Conservation (phyloP, 2,113 vertebrate genomes). For the Tetrax tetrax region DNA sequence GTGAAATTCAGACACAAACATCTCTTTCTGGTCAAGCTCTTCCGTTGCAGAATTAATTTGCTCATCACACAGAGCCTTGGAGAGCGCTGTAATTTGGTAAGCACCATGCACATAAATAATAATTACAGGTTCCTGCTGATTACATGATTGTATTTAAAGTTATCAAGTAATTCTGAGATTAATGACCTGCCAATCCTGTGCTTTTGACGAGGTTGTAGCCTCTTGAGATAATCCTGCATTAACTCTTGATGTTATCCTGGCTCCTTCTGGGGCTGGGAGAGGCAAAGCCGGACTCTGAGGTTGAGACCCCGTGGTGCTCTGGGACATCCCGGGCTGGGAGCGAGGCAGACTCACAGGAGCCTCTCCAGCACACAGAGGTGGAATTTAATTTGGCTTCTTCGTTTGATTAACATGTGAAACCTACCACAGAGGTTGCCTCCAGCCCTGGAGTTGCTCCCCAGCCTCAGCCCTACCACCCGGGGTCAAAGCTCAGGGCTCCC, state of each 20-base stretch:
- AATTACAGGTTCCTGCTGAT: slow-evolving; percentile 40
- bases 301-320: rapidly evolving
- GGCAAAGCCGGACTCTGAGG: neutral
- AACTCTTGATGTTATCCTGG: neutral
- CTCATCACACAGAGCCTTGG: neutral
- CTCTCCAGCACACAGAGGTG: neutral
- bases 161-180: slow-evolving; percentile 6
- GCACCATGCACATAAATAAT: slow-evolving; percentile 41
- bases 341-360: neutral
- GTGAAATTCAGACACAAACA: slow-evolving; percentile 30
- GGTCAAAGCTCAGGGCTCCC: neutral
- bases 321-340: neutral
- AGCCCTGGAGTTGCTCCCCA: neutral
- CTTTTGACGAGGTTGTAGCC: neutral
- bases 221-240: neutral
- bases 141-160: slow-evolving; percentile 37
- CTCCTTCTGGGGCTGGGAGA: neutral
- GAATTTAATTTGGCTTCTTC: neutral
- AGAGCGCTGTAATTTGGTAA: slow-evolving; percentile 36
- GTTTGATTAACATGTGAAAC: neutral
- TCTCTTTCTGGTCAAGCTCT: slow-evolving; percentile 45
- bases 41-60: slow-evolving; percentile 30
- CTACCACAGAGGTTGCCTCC: neutral
- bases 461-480: neutral
- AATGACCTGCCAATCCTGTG: slow-evolving; percentile 1